Evolutionary conservation across 2,797 vertebrate genomes (phyloP).

Genomic region (Meda fulgida): DNA sequence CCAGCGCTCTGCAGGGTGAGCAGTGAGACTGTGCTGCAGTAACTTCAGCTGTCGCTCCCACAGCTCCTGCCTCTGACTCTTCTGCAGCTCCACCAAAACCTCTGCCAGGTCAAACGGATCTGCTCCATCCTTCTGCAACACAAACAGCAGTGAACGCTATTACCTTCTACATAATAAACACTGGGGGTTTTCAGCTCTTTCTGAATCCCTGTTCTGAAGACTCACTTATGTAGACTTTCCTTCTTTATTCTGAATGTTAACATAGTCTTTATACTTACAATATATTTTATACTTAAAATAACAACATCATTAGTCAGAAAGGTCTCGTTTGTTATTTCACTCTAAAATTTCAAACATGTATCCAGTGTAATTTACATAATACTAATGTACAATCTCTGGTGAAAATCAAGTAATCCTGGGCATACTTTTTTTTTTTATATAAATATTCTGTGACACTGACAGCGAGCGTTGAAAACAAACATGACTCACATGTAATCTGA

Average conservation of each 20-base stretch:
- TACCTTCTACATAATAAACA: not conserved
- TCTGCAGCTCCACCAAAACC: slow-evolving; percentile 88
- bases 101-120: slow-evolving; percentile 88
- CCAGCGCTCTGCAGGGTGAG: slow-evolving; percentile 85
- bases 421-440: no score
- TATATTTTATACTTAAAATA: no score
- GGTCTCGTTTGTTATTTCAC: not conserved
- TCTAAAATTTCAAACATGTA: not conserved
- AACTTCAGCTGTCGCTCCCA: slow-evolving; percentile 83
- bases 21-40: slow-evolving; percentile 76
- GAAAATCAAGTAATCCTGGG: not conserved
- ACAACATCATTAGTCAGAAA: not conserved
- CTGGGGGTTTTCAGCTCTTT: not conserved
- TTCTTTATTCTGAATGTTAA: not conserved
- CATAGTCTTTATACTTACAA: not conserved
- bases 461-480: not conserved
- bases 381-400: not conserved
- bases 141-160: slow-evolving; percentile 18
- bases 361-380: not conserved
- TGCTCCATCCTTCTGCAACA: slow-evolving; percentile 78
- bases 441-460: not conserved
- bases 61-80: slow-evolving; percentile 83
- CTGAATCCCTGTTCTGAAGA: not conserved
- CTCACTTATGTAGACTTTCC: not conserved
- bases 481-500: slow-evolving; percentile 85